Percentiles rank a stretch among this genome's conserved stretches.
Conservation (phyloP, 2,888 invertebrate species). For the Oscheius sp. region DNA sequence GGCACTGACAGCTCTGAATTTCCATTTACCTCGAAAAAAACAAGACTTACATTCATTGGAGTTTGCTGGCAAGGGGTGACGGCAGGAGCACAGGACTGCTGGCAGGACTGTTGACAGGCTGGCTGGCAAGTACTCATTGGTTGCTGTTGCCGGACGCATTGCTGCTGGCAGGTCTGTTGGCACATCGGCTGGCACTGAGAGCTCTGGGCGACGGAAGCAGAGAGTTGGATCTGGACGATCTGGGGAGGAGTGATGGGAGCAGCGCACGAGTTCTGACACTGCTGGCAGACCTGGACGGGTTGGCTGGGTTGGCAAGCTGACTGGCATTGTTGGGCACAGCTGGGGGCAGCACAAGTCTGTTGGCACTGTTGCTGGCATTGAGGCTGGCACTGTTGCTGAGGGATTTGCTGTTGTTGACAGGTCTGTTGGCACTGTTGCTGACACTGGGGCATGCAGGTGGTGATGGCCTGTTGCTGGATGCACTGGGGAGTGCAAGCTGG, state of each 20-base stretch:
- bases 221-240: constrained; percentile 38
- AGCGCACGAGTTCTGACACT: constrained; percentile 33
- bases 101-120: constrained; percentile 48
- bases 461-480: no score
- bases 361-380: constrained; percentile 42
- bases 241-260: constrained; percentile 27
- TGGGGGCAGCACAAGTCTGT: constrained; percentile 21
- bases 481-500: no score
- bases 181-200: constrained; percentile 50
- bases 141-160: constrained; percentile 51
- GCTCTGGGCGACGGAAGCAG: constrained; percentile 43
- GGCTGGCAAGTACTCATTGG: constrained; percentile 45
- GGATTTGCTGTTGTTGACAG: constrained; percentile 21
- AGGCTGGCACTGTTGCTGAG: constrained; percentile 17
- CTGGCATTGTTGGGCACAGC: constrained; percentile 34
- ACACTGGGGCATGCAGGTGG: constrained; percentile 47
- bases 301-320: constrained; percentile 32
- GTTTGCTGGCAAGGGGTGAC: constrained; percentile 36
- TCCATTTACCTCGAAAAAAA: neutral
- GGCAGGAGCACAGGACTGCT: constrained; percentile 37
- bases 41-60: constrained; percentile 27
- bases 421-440: constrained; percentile 21
- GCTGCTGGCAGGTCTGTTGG: constrained; percentile 47
- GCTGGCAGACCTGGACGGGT: constrained; percentile 32
- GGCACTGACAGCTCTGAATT: constrained; percentile 29